Percentiles rank a stretch among this genome's conserved stretches.
Evolutionary conservation across 2,113 vertebrate species (phyloP).

Genomic region (Amphiprion ocellaris): DNA sequence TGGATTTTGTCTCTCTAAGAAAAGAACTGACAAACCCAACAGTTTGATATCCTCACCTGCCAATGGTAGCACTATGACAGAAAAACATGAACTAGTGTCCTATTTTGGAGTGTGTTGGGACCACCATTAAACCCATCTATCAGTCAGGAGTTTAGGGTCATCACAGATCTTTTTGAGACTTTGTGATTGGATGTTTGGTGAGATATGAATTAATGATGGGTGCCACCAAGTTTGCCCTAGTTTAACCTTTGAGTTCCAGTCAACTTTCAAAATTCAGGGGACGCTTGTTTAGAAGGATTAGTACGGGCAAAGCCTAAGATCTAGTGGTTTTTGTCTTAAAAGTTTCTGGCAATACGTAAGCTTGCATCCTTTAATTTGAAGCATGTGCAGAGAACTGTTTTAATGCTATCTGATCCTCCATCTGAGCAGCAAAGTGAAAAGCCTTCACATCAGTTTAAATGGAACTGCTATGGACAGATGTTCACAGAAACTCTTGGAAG

Average conservation of each 20-base stretch:
- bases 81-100: conserved; percentile 26
- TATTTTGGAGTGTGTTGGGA: conserved; percentile 37
- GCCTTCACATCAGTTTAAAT: conserved; percentile 28
- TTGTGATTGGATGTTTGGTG: conserved; percentile 32
- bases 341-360: conserved; percentile 31
- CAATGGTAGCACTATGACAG: conserved; percentile 41
- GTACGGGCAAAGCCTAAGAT: conserved; percentile 35
- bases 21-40: conserved; percentile 69
- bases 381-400: conserved; percentile 43
- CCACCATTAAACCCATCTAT: conserved; percentile 47
- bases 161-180: conserved; percentile 17
- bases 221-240: conserved; percentile 32
- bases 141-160: conserved; percentile 33
- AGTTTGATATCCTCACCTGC: conserved; percentile 63
- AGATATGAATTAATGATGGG: conserved; percentile 56
- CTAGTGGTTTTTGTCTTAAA: conserved; percentile 38
- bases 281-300: conserved; percentile 73
- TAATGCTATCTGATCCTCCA: conserved; percentile 64
- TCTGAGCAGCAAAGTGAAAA: conserved; percentile 51
- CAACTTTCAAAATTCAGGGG: conserved; percentile 40
- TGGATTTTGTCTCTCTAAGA: conserved; percentile 72
- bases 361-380: conserved; percentile 61
- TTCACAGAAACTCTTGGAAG: conserved; percentile 59
- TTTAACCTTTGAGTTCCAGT: conserved; percentile 48
- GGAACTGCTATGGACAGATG: conserved; percentile 67